Percentiles rank a stretch among this genome's conserved stretches.
Conservation (phyloP, 2,888 invertebrate species). For the Cheilosia variabilis region DNA sequence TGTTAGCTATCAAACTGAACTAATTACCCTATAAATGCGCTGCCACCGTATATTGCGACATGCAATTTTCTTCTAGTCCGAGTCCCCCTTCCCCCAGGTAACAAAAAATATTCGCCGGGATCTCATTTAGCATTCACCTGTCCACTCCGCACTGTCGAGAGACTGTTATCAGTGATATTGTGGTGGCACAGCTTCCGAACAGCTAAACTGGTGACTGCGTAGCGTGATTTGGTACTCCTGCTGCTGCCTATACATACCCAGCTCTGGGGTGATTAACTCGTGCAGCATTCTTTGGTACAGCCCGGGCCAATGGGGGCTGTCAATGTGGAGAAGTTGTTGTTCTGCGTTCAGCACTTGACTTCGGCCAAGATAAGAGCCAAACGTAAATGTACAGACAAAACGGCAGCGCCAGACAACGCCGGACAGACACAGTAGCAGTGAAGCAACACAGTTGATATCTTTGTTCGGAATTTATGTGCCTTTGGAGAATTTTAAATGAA, state of each 20-base stretch:
- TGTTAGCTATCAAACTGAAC: slow-evolving; percentile 58
- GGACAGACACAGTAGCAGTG: slow-evolving; percentile 55
- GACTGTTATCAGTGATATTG: slow-evolving; percentile 69
- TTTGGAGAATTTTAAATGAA: slow-evolving; percentile 68
- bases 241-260: slow-evolving; percentile 7
- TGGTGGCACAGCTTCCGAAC: slow-evolving; percentile 58
- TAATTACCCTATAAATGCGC: slow-evolving; percentile 65
- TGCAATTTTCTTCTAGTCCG: slow-evolving; percentile 32
- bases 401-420: slow-evolving; percentile 13
- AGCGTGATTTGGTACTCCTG: slow-evolving; percentile 37
- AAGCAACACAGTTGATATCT: slow-evolving; percentile 60
- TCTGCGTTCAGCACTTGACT: slow-evolving; percentile 68
- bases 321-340: slow-evolving; percentile 71
- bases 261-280: slow-evolving; percentile 64
- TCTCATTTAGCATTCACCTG: slow-evolving; percentile 63
- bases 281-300: slow-evolving; percentile 54
- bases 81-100: no score
- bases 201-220: slow-evolving; percentile 53
- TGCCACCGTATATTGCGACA: slow-evolving; percentile 44
- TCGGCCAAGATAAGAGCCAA: slow-evolving; percentile 59
- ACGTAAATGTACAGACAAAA: slow-evolving; percentile 48
- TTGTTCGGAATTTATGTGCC: slow-evolving; percentile 54
- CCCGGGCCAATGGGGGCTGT: slow-evolving; percentile 55
- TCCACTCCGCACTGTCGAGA: slow-evolving; percentile 34
- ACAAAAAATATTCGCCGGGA: neutral